Conservation (phyloP, 2,797 vertebrate genomes). For the Ceryle rudis region DNA sequence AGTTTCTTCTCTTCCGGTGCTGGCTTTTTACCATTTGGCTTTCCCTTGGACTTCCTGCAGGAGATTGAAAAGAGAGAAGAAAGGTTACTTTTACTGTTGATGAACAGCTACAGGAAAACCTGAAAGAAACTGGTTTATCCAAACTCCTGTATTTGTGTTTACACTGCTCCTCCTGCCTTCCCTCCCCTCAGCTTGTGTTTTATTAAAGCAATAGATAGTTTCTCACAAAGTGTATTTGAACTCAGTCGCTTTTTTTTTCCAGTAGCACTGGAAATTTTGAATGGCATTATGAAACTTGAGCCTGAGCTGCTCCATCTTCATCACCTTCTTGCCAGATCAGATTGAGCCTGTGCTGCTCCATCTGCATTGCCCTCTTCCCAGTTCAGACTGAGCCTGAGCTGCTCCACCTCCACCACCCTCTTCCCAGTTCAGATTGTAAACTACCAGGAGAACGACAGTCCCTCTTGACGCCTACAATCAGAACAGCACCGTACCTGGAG, state of each 20-base stretch:
- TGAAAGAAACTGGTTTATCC: neutral
- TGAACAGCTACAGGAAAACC: neutral
- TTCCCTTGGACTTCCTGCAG: slow-evolving; percentile 95
- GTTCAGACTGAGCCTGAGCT: neutral
- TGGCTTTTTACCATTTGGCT: slow-evolving; percentile 98
- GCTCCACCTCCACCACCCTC: neutral
- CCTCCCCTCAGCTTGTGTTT: neutral
- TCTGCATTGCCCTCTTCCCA: neutral
- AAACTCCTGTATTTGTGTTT: neutral
- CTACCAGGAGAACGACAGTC: neutral
- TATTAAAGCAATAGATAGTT: neutral
- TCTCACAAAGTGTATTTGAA: neutral
- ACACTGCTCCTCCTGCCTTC: neutral
- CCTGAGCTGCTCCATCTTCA: neutral
- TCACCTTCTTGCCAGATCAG: neutral
- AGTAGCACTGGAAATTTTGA: neutral
- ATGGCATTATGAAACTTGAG: neutral
- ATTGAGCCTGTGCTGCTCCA: neutral
- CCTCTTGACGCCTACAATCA: neutral
- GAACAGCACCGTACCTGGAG: neutral
- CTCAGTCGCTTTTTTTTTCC: neutral
- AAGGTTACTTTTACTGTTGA: neutral
- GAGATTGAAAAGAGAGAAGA: neutral
- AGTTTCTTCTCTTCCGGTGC: slow-evolving; percentile 93
- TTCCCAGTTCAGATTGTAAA: neutral